A percentile compares a stretch with the other conserved stretches of the same genome.
phyloP scores from a whole-genome alignment of 2,888 invertebrate genomes.

The Aleiodes testaceus region DNA sequence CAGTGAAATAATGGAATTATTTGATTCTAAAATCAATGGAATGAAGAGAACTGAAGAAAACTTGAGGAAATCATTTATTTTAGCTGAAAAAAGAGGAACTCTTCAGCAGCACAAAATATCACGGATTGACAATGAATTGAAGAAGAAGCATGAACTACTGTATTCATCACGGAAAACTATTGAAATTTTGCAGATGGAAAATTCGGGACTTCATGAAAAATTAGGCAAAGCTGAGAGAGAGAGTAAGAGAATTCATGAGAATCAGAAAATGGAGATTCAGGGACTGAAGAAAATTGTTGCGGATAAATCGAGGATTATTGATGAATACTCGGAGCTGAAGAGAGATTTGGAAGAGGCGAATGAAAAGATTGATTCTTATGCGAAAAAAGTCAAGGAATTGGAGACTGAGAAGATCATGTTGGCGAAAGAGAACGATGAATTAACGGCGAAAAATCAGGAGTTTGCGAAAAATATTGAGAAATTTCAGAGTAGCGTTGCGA shows the following conservation, averaged over 20 bases:
- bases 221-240: conserved; percentile 60
- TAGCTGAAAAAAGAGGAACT: conserved; percentile 74
- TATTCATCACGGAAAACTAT: conserved; percentile 74
- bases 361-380: conserved; percentile 53
- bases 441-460: conserved; percentile 53
- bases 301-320: conserved; percentile 60
- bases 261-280: conserved; percentile 60
- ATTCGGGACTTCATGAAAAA: conserved; percentile 59
- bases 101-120: conserved; percentile 75
- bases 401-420: conserved; percentile 50
- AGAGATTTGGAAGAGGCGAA: conserved; percentile 56
- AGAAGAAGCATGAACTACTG: conserved; percentile 73
- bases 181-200: conserved; percentile 71
- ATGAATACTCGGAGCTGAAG: conserved; percentile 49
- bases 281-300: conserved; percentile 62
- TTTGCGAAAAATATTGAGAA: conserved; percentile 53
- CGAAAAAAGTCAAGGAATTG: conserved; percentile 55
- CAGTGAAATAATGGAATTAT: conserved; percentile 82
- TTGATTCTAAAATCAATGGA: conserved; percentile 79
- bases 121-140: conserved; percentile 73
- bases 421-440: conserved; percentile 50
- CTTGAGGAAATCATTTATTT: conserved; percentile 74
- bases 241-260: conserved; percentile 56
- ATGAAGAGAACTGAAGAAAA: conserved; percentile 75
- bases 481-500: conserved; percentile 59